Evolutionary conservation across 2,113 vertebrate species (phyloP), one percentile per base, ranked within the genome.

Genomic region (Ceyx margarethae): DNA sequence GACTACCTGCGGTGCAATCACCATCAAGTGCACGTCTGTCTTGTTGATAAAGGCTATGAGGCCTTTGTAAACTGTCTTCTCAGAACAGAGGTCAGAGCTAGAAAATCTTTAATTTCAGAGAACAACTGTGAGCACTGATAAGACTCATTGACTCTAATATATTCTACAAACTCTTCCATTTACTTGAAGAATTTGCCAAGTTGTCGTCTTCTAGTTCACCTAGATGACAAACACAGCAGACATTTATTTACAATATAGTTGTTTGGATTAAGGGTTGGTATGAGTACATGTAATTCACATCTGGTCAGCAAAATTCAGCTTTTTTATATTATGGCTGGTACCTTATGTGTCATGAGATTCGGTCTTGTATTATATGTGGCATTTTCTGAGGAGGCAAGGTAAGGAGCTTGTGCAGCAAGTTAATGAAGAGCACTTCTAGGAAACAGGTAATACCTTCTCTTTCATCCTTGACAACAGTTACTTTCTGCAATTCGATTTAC

Each of bases 351-450:
- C 13, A 43, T n/a, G 21, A 51, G 40, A 29, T 46, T 79, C 48
- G 43, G 29, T 29, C 69, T 46, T 65, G 23, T 15, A 28, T 56
- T 65, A 13, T 15, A n/a, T 1, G 0, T 37, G 56, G 25, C 23
- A 31, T 25, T 91, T 91, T 53, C 43, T 53, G 61, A 75, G 66
- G 18, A 82, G 50, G 10, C 87, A 8, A 53, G 76, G 29, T 31
- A 37, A 82, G 33, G 21, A 76, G 17, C 28, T 42, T 58, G 62
- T 62, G 64, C 64, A 80, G 46, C 46, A 89, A 88, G 56, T 85
- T 95, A 94, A 95, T 93, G 73, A 96, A 91, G 74, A 81, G 48
- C 71, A 66, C 45, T 74, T 79, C 61, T 89, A 81, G 61, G 67
- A 96, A 91, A 93, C 26, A 23, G 57, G 90, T 73, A 35, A 71